Percentiles rank a stretch among this genome's conserved stretches.
These are phyloP conservation scores for Drosophila recens DNA, from an alignment of 2,888 invertebrate genomes.

Conservation along the genomic window DNA sequence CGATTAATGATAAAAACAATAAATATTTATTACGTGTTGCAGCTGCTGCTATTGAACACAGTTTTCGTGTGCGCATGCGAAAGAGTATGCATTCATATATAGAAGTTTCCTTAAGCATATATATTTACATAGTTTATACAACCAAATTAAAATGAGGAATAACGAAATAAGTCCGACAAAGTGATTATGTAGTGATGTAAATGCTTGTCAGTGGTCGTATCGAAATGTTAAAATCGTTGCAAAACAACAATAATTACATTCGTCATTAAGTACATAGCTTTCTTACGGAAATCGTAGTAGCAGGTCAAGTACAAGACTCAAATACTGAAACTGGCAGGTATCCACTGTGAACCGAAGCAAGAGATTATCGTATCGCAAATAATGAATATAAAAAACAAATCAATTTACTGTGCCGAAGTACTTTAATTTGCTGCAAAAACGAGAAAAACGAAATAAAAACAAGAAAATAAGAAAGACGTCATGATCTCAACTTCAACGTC, in stretches of 20 bases:
- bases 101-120: neutral
- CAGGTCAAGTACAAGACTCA: neutral
- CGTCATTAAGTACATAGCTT: too few species aligned
- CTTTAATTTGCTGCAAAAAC: neutral
- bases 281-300: neutral
- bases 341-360: too few species aligned
- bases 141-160: constrained; percentile 6
- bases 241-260: neutral
- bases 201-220: neutral
- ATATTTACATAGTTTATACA: constrained; percentile 9
- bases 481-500: constrained; percentile 1
- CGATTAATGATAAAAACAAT: neutral
- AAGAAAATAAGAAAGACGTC: neutral
- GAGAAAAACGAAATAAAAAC: too few species aligned
- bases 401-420: neutral
- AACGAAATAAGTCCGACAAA: neutral
- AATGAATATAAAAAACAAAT: constrained; percentile 6
- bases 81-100: constrained; percentile 9
- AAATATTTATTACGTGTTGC: neutral
- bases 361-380: neutral
- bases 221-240: neutral
- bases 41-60: neutral
- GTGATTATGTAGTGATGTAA: neutral
- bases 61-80: constrained; percentile 15
- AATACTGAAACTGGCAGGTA: too few species aligned